phyloP scores from a whole-genome alignment of 2,113 vertebrate genomes.

The Phoenicopterus ruber region DNA sequence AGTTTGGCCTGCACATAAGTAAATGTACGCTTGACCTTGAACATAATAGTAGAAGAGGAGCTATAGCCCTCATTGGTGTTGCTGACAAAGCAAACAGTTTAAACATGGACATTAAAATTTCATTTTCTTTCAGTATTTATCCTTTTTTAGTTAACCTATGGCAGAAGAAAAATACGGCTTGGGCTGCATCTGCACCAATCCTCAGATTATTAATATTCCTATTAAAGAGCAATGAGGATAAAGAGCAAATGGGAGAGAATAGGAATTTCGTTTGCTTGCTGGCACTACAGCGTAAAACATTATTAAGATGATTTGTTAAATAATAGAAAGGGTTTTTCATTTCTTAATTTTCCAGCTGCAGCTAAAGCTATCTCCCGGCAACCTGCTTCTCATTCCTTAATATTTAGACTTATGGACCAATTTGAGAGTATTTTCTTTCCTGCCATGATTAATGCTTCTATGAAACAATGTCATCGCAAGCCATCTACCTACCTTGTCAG shows the following conservation, averaged over 20 bases:
- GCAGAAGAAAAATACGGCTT: background rate
- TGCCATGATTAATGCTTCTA: constrained; percentile 88
- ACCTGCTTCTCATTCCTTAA: constrained; percentile 73
- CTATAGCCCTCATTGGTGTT: background rate
- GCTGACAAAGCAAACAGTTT: background rate
- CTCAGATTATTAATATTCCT: constrained; percentile 35
- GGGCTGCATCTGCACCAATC: background rate
- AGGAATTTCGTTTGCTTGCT: constrained; percentile 13
- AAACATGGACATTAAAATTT: background rate
- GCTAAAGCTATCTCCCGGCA: constrained; percentile 62
- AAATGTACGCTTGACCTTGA: background rate
- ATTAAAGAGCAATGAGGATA: constrained; percentile 19
- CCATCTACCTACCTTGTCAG: constrained; percentile 83
- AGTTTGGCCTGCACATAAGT: background rate
- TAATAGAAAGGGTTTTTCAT: constrained; percentile 76
- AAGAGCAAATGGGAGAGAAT: constrained; percentile 11
- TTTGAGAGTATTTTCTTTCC: constrained; percentile 83
- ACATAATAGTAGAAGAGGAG: background rate
- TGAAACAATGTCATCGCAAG: constrained; percentile 83
- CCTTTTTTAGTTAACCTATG: background rate
- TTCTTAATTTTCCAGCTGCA: constrained; percentile 68
- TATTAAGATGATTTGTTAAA: constrained; percentile 78
- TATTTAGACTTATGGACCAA: constrained; percentile 89
- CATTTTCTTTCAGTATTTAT: background rate
- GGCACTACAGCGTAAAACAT: constrained; percentile 36